Conservation (phyloP, 2,113 vertebrate genomes). For the Mus pahari region DNA sequence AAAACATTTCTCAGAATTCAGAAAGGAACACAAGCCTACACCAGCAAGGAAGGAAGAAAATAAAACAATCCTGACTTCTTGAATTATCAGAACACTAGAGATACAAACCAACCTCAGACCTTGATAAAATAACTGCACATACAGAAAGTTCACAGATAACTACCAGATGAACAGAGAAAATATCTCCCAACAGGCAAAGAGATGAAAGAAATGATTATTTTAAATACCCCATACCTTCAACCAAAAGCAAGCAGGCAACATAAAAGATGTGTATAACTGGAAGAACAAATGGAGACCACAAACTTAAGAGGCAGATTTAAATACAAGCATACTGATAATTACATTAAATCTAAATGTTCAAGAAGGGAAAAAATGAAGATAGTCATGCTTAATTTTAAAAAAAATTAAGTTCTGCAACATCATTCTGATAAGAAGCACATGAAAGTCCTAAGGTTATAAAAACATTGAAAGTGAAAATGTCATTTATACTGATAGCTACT, state of each 20-base stretch:
- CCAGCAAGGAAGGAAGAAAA: neutral
- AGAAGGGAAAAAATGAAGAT: neutral
- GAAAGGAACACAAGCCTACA: neutral
- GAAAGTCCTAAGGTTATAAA: constrained; percentile 36
- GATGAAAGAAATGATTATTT: neutral
- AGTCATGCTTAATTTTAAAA: neutral
- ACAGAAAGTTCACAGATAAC: constrained; percentile 4
- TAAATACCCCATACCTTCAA: neutral
- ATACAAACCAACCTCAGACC: neutral
- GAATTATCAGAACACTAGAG: neutral
- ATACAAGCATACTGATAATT: neutral
- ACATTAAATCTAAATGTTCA: constrained; percentile 26
- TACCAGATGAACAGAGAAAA: neutral
- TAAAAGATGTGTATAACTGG: constrained; percentile 3
- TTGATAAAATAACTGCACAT: neutral
- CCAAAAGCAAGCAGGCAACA: constrained; percentile 1
- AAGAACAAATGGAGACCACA: constrained; percentile 20
- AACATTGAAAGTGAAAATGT: neutral
- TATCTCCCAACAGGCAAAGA: neutral
- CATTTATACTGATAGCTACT: neutral
- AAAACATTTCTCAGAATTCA: neutral
- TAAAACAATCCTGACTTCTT: neutral
- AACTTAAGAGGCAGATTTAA: constrained; percentile 40
- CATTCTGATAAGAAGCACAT: neutral
- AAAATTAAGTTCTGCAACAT: constrained; percentile 21